A percentile compares a stretch with the other conserved stretches of the same genome.
Conservation (phyloP, 2,797 vertebrate genomes). For the Phrynocephalus guinanensis region DNA sequence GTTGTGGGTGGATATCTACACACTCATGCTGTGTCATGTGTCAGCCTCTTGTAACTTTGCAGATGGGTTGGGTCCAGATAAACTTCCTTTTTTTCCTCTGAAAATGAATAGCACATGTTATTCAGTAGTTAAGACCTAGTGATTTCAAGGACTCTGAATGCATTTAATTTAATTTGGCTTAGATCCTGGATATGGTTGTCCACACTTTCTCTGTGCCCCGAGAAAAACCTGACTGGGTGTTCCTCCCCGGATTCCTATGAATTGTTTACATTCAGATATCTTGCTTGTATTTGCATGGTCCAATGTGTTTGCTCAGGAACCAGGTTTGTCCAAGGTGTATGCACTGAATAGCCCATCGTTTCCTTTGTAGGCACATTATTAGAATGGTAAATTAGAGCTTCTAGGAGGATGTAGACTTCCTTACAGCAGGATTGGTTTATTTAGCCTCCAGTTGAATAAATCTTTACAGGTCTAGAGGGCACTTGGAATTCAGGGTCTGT, state of each 20-base stretch:
- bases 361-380: background rate
- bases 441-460: too few relatives aligned
- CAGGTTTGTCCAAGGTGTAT: background rate
- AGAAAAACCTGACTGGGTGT: background rate
- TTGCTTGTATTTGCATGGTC: background rate
- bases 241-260: background rate
- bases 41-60: background rate
- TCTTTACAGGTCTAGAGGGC: background rate
- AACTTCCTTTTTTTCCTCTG: background rate
- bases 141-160: background rate
- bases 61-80: background rate
- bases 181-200: background rate
- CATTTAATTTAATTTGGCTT: background rate
- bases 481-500: background rate
- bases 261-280: background rate
- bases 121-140: background rate
- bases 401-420: background rate
- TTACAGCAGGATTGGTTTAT: background rate
- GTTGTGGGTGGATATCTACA: too few relatives aligned
- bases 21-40: accelerated
- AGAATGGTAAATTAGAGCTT: background rate
- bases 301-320: background rate
- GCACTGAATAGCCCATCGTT: background rate
- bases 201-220: background rate
- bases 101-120: background rate